Evolutionary conservation across 2,113 vertebrate species (phyloP), one percentile per base, ranked within the genome.

Genomic region (Anolis carolinensis): DNA sequence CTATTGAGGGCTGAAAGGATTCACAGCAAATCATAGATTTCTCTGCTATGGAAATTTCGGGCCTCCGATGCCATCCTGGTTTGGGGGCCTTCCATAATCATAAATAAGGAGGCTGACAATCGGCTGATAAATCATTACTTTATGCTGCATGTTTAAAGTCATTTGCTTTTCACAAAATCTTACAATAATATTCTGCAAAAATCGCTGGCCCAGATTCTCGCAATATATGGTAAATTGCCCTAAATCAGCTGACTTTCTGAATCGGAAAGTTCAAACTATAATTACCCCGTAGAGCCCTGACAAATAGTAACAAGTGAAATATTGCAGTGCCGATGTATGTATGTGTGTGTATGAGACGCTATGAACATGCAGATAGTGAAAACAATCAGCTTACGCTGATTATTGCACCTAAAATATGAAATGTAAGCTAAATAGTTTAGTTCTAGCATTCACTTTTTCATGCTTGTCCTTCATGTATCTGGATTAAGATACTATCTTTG

Each of bases 181-280:
- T 95, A 95, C 96, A 93, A 90, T 94, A 96, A 95, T 95, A 93
- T 88, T 92, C 85, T 85, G 4, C 1, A n/a, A 1, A 92, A 94
- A 93, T 95, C 96, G 95, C 95, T 96, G 92, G 93, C 91, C 92
- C 92, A 95, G 86, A 74, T 95, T 95, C 94, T 96, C 95, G 94
- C 89, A 89, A 95, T 96, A 95, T 91, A 92, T 95, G 93, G 95
- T 96, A 95, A 96, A 97, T 97, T 52, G 75, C 83, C 78, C 81
- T 94, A 91, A 96, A 94, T 95, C 96, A 95, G 94, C 93, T 95
- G 95, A 94, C 94, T 93, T 79, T 91, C 95, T 95, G 92, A 94
- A 96, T 96, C 94, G 95, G 93, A 95, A 96, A 96, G 96, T 97
- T 97, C 93, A 96, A 96, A 97, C 96, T 97, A 95, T 96, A 97